These are phyloP conservation scores for Stichopus chloronotus DNA, from an alignment of 35 echinoderm and acorn worm species.

Conservation along the genomic window DNA sequence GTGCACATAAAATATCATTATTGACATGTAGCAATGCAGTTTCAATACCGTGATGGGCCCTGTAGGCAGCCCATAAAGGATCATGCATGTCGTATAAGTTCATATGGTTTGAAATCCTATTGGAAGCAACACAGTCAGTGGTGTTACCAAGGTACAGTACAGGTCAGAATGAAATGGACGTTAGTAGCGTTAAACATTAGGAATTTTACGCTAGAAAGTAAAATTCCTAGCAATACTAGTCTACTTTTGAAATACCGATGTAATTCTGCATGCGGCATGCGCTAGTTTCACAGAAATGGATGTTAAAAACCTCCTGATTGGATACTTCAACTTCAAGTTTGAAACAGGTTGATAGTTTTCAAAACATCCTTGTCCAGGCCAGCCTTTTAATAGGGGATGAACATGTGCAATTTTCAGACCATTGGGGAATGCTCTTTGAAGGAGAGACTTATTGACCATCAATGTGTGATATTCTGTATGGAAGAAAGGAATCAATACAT, in stretches of 20 bases:
- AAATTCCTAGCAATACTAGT: no score
- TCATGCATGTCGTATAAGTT: constrained; percentile 21
- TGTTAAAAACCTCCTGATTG: no score
- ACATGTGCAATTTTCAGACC: constrained; percentile 22
- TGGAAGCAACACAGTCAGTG: constrained; percentile 19
- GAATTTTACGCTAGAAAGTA: no score
- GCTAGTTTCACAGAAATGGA: no score
- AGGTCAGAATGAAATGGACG: no score
- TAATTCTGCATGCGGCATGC: no score
- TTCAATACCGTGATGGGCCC: constrained; percentile 60
- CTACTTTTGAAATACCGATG: no score
- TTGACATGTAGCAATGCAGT: constrained; percentile 63
- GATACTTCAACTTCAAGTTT: constrained; percentile 55
- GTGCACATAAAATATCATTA: constrained; percentile 68
- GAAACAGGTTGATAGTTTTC: constrained; percentile 65
- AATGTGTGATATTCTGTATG: neutral
- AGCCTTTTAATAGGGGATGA: constrained; percentile 63
- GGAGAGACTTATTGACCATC: constrained; percentile 54
- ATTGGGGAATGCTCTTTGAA: constrained; percentile 14
- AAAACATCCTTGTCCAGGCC: constrained; percentile 45
- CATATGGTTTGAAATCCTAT: constrained; percentile 10
- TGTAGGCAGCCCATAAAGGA: constrained; percentile 65
- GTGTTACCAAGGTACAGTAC: constrained; percentile 58
- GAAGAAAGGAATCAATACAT: neutral
- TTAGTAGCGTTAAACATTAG: no score